Evolutionary conservation across 2,888 invertebrate genomes (phyloP).

Genomic region (Epistrophe eligans): DNA sequence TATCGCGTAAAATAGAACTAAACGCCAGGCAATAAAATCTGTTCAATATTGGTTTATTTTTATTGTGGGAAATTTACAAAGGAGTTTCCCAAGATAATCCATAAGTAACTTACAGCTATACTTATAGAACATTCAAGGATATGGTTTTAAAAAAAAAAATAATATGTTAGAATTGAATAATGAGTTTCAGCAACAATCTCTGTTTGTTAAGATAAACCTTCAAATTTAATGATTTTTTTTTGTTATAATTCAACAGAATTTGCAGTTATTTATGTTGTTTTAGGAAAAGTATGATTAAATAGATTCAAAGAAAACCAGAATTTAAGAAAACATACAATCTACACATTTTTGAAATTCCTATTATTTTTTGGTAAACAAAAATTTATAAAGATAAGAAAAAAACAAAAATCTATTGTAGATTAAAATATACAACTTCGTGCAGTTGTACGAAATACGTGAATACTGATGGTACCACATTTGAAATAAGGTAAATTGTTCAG

Average conservation of each 20-base stretch:
- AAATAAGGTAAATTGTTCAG: too few relatives aligned
- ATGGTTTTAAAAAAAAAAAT: not conserved
- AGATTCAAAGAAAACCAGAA: too few relatives aligned
- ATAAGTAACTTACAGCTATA: not conserved
- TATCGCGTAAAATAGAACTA: not conserved
- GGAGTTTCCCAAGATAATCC: conserved; percentile 1
- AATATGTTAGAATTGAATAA: not conserved
- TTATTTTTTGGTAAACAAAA: not conserved
- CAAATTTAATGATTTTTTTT: not conserved
- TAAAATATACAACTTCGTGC: not conserved
- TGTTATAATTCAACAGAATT: not conserved
- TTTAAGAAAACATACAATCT: not conserved
- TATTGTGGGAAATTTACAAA: conserved; percentile 18
- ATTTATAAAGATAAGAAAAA: not conserved
- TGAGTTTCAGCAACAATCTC: not conserved
- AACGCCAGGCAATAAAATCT: conserved; percentile 29
- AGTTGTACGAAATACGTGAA: not conserved
- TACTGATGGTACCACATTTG: not conserved
- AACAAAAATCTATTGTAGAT: not conserved
- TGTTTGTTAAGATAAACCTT: conserved; percentile 2
- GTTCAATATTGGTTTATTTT: conserved; percentile 7
- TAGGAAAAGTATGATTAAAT: not conserved
- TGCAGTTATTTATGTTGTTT: not conserved
- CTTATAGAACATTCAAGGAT: not conserved
- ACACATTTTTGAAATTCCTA: not conserved